A percentile compares a stretch with the other conserved stretches of the same genome.
Conservation (phyloP, 92 coral and sea anemone genomes). For the Porites lobata region DNA sequence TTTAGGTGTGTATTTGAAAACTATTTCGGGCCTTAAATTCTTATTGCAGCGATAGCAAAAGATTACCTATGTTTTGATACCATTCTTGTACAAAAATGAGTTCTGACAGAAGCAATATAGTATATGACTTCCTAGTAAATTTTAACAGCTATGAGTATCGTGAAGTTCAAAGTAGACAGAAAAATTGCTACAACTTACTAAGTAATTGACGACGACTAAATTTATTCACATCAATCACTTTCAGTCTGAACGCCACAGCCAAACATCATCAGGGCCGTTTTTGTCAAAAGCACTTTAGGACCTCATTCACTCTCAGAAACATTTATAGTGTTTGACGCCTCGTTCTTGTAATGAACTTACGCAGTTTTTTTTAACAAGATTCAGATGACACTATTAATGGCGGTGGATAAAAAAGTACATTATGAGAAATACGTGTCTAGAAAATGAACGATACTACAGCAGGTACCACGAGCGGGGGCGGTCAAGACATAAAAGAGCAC, state of each 20-base stretch:
- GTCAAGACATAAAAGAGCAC: background rate
- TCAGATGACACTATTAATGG: background rate
- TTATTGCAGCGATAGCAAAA: slow-evolving; percentile 4
- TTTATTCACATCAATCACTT: too few relatives aligned
- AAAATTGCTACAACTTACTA: background rate
- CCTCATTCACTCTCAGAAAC: background rate
- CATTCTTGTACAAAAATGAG: background rate
- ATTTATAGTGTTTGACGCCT: background rate
- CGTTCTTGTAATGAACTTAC: background rate
- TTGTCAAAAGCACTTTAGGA: background rate
- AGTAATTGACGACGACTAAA: background rate
- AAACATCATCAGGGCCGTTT: background rate
- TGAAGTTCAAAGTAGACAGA: background rate
- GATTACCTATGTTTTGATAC: background rate
- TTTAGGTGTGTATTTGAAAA: background rate
- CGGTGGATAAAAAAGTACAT: too few relatives aligned
- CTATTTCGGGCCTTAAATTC: background rate
- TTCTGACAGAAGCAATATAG: background rate
- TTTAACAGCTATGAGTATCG: background rate
- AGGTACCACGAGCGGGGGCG: slow-evolving; percentile 29
- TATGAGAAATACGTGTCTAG: background rate
- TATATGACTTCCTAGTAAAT: background rate
- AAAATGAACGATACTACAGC: background rate
- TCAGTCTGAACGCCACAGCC: background rate
- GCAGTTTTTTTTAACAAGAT: too few relatives aligned